Evolutionary conservation across 1,140 invertebrate species (phyloP).

Genomic region (Drosophila lacteicornis): DNA sequence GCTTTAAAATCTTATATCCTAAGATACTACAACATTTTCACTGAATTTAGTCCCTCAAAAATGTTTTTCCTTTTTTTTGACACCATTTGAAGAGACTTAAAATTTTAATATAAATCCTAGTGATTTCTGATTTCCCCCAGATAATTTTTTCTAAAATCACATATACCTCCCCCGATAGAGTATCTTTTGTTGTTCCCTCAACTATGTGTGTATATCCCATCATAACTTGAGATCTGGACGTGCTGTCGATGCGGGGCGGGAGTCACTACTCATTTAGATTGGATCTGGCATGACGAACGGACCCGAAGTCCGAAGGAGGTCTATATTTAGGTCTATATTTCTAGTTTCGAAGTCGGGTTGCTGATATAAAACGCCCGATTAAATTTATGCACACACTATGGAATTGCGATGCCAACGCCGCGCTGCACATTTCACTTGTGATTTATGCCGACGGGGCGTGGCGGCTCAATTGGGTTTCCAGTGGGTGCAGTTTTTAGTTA

Average conservation of each 20-base stretch:
- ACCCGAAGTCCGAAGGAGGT: conserved; percentile 14
- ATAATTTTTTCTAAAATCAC: not conserved
- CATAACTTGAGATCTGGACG: conserved; percentile 38
- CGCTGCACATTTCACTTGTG: conserved; percentile 68
- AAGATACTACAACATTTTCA: too few relatives aligned
- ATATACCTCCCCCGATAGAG: not conserved
- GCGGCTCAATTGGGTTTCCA: conserved; percentile 33
- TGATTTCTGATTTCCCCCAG: not conserved
- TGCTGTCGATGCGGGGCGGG: conserved; percentile 37
- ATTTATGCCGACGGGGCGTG: conserved; percentile 66
- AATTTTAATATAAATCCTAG: too few relatives aligned
- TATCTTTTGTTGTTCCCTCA: conserved; percentile 7
- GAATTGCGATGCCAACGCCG: conserved; percentile 38
- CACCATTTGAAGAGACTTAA: too few relatives aligned
- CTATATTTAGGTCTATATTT: conserved; percentile 51
- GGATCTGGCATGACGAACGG: conserved; percentile 46
- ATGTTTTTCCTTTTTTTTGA: too few relatives aligned
- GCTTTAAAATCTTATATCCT: too few relatives aligned
- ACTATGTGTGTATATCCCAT: conserved; percentile 24
- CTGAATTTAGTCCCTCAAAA: too few relatives aligned
- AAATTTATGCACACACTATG: conserved; percentile 62
- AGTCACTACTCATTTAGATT: conserved; percentile 29
- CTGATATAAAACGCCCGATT: conserved; percentile 66
- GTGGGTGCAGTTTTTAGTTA: conserved; percentile 32
- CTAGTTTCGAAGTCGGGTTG: conserved; percentile 29